Conservation (phyloP, 2,888 invertebrate genomes). For the Salticus scenicus region DNA sequence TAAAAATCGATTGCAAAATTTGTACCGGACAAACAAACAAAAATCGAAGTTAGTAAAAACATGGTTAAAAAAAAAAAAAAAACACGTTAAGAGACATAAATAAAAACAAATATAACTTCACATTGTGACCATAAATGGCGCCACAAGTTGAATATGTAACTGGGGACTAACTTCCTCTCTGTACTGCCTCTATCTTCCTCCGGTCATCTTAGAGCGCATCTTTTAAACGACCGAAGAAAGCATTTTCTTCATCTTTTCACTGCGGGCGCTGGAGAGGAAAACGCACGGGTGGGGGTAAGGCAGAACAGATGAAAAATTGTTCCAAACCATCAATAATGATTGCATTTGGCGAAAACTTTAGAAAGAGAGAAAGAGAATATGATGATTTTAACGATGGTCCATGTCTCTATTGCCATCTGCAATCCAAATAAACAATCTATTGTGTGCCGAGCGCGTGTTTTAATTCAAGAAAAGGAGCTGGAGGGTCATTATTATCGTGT, state of each 20-base stretch:
- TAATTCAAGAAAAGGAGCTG: no score
- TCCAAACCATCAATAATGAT: conserved; percentile 9
- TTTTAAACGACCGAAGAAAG: not conserved
- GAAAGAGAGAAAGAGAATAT: no score
- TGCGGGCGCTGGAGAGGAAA: not conserved
- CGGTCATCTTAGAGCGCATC: conserved; percentile 1
- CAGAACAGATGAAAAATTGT: conserved; percentile 1
- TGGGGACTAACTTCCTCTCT: not conserved
- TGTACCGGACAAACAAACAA: no score
- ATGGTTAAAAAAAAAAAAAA: no score
- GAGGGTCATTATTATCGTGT: no score
- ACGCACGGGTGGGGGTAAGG: not conserved
- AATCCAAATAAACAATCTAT: conserved; percentile 10
- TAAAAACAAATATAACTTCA: no score
- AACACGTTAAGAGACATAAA: no score
- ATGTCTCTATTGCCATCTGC: no score
- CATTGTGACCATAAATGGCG: not conserved
- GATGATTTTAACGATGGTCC: no score
- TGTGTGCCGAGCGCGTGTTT: not conserved
- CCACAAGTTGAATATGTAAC: not conserved
- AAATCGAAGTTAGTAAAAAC: no score
- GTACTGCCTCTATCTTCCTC: not conserved
- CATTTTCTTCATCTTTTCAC: conserved; percentile 1
- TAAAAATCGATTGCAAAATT: no score
- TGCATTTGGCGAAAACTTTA: not conserved